Evolutionary conservation across 2,888 invertebrate species (phyloP).

Genomic region (Enchytraeus crypticus): DNA sequence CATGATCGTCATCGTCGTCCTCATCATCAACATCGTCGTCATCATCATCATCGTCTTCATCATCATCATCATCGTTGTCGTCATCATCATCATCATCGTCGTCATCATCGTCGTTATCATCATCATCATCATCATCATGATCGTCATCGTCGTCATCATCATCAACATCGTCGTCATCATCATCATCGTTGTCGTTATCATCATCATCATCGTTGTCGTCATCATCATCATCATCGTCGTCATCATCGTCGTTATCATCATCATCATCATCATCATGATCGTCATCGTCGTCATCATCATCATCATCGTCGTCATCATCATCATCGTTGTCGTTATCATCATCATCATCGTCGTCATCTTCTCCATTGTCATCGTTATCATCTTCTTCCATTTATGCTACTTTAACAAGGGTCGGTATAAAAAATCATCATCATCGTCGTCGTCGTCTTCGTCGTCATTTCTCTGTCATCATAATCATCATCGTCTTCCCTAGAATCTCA

Average conservation of each 20-base stretch:
- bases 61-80: too few relatives aligned
- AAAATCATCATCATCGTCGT: too few relatives aligned
- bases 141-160: too few relatives aligned
- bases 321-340: conserved; percentile 1
- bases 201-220: conserved; percentile 2
- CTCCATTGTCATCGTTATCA: neutral
- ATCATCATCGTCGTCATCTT: neutral
- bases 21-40: too few relatives aligned
- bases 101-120: neutral
- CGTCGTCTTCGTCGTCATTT: too few relatives aligned
- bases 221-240: neutral
- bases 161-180: too few relatives aligned
- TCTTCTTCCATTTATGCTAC: neutral
- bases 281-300: neutral
- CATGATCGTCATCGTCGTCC: too few relatives aligned
- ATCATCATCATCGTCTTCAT: too few relatives aligned
- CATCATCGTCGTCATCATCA: neutral
- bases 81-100: conserved; percentile 7
- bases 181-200: conserved; percentile 4
- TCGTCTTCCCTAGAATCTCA: too few relatives aligned
- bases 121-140: conserved; percentile 6
- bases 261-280: neutral
- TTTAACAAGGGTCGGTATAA: too few relatives aligned
- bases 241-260: neutral
- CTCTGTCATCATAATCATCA: too few relatives aligned